Percentiles rank a stretch among this genome's conserved stretches.
These are phyloP conservation scores for Haplochromis vanheusdeni DNA, from an alignment of 2,113 vertebrate genomes.

Conservation along the genomic window DNA sequence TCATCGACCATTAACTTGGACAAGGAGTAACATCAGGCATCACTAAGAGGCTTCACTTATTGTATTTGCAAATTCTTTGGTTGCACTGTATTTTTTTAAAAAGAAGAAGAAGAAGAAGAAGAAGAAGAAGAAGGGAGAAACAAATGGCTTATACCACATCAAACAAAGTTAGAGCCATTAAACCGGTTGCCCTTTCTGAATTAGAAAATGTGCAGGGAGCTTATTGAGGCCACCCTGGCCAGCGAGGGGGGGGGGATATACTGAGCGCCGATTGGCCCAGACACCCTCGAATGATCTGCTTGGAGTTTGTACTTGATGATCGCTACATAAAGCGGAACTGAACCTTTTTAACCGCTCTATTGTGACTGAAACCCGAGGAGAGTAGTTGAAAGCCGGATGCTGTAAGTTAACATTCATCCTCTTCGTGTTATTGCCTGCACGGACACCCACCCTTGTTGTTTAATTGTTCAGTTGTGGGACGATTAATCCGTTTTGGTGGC, in stretches of 20 bases:
- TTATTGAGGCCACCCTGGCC: conserved; percentile 8
- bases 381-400: background rate
- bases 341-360: background rate
- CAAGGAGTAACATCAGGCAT: background rate
- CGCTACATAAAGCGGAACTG: background rate
- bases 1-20: background rate
- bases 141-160: background rate
- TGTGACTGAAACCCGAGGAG: background rate
- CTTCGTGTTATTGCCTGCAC: background rate
- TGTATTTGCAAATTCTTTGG: background rate
- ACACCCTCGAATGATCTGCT: conserved; percentile 66
- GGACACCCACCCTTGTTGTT: background rate
- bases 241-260: background rate
- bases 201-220: background rate
- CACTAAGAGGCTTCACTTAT: background rate
- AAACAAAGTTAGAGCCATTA: background rate
- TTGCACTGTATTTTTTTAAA: background rate
- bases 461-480: background rate
- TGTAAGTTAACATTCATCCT: conserved; percentile 25
- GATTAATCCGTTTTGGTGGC: background rate
- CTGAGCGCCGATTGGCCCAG: conserved; percentile 44
- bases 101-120: background rate
- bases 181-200: background rate
- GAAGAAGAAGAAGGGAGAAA: background rate
- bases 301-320: conserved; percentile 30